Base-by-base conservation (phyloP, 2,113 vertebrate species). In the Chamaetylas fuelleborni region DNA sequence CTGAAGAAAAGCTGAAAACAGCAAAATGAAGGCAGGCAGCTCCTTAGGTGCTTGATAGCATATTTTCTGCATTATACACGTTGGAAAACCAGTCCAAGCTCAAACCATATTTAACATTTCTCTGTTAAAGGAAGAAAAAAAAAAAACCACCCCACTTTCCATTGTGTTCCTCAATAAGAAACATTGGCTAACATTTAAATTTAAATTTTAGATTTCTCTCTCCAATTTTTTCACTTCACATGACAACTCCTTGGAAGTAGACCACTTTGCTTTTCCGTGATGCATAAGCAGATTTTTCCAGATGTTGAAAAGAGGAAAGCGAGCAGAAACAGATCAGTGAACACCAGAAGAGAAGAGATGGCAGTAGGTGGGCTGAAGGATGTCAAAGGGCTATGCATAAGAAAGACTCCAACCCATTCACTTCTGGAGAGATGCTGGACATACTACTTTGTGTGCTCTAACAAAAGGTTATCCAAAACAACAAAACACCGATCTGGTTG, bases 141-240 rank as follows among this genome's bases (percentile, higher is more conserved):
- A n/a, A 73, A 7, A 9, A 0, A n/a, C n/a, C 8, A 29, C 14
- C 4, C 11, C 31, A 80, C 14, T 67, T 92, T 79, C 60, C 53
- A 92, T 22, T 91, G 92, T 85, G n/a, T 51, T 91, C n/a, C 66
- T 76, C 74, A 87, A 62, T 79, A 94, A 92, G 29, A 93, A 90
- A 89, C 40, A 71, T 0, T 48, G 53, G 31, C 31, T 85, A 94
- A 60, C 22, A 56, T 69, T 87, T 79, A 58, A 50, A 87, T 74
- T 91, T 84, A 23, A 92, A 92, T 60, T 71, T 56, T 34, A 64
- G 43, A 71, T 64, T 61, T 81, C 26, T 90, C 18, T 82, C n/a
- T 67, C 9, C 28, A 62, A 5, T 79, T 66, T 61, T 24, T 72
- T 65, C 42, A 48, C 48, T 73, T 54, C 72, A 72, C 26, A 65